Evolutionary conservation across 2,113 vertebrate genomes (phyloP).

Genomic region (Prolemur simus): DNA sequence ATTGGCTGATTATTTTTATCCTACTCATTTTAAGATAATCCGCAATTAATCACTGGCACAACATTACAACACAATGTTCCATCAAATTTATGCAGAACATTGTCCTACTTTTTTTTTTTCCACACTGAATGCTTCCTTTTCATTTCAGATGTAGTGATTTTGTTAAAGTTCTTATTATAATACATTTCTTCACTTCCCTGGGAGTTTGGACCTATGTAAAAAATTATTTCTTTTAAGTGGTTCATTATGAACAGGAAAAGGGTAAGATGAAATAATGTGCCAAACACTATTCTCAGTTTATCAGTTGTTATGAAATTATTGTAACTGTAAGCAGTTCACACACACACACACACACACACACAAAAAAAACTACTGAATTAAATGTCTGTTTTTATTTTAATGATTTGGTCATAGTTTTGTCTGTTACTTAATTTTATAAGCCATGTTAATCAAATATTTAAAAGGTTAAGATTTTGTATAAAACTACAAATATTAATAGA

Average conservation of each 20-base stretch:
- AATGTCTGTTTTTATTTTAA: slow-evolving; percentile 21
- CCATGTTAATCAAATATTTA: background rate
- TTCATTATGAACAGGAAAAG: background rate
- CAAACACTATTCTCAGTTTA: background rate
- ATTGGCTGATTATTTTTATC: background rate
- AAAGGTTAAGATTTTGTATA: background rate
- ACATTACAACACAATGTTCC: background rate
- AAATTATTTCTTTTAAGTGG: background rate
- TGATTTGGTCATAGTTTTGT: background rate
- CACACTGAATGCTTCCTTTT: background rate
- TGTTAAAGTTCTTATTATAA: background rate
- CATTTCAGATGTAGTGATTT: background rate
- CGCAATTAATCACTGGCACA: background rate
- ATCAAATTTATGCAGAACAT: slow-evolving; percentile 4
- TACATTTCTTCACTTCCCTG: background rate
- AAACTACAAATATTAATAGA: background rate
- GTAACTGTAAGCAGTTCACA: background rate
- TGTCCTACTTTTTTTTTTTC: background rate
- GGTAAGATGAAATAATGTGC: background rate
- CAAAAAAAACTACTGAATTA: background rate
- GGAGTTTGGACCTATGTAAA: background rate
- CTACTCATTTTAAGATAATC: slow-evolving; percentile 16
- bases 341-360: no score
- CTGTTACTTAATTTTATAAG: background rate
- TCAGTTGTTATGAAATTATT: background rate